These are phyloP conservation scores for Pempheris klunzingeri DNA, from an alignment of 2,797 vertebrate species.

Conservation along the genomic window DNA sequence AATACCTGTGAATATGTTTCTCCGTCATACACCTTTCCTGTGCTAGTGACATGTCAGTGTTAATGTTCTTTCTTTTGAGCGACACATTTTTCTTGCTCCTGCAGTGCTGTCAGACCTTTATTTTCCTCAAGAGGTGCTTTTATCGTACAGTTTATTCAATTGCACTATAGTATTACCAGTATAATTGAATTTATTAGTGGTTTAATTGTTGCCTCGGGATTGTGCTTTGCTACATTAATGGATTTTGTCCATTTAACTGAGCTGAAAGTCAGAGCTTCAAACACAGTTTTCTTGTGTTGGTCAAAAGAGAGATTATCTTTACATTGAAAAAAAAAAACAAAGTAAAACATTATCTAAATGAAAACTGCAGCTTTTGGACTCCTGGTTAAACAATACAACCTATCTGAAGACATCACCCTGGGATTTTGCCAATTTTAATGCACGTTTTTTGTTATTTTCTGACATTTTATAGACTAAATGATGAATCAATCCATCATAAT, in stretches of 20 bases:
- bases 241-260: slow-evolving; percentile 2
- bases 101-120: background rate
- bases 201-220: slow-evolving; percentile 23
- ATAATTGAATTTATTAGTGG: slow-evolving; percentile 8
- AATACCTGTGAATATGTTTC: background rate
- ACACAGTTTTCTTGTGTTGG: background rate
- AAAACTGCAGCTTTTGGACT: background rate
- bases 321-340: background rate
- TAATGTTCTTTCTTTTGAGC: background rate
- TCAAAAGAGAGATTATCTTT: background rate
- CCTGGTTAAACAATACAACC: background rate
- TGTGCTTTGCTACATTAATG: background rate
- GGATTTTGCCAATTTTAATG: background rate
- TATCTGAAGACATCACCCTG: background rate
- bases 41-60: background rate
- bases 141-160: background rate
- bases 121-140: slow-evolving; percentile 20
- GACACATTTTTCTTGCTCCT: background rate
- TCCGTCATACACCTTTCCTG: background rate
- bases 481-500: background rate
- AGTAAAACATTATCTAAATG: background rate
- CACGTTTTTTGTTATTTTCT: background rate
- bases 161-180: background rate
- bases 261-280: background rate
- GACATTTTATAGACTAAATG: background rate